Evolutionary conservation across 2,797 vertebrate species (phyloP).

Genomic region (Lacerta agilis): DNA sequence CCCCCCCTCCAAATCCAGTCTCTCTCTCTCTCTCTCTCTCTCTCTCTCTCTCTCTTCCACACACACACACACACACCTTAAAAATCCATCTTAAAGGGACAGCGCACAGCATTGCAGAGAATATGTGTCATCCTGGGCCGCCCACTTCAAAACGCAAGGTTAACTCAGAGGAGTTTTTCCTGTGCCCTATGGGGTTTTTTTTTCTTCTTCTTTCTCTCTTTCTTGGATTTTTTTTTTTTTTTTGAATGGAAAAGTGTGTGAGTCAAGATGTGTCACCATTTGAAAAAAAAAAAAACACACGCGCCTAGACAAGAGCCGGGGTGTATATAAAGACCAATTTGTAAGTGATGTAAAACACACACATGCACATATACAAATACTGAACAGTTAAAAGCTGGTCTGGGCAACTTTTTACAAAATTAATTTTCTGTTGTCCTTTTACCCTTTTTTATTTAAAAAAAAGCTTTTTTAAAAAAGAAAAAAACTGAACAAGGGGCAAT

Average conservation of each 20-base stretch:
- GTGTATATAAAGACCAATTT: constrained; percentile 52
- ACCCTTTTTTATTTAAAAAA: not conserved
- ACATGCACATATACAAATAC: constrained; percentile 40
- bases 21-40: constrained; percentile 23
- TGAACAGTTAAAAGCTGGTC: constrained; percentile 41
- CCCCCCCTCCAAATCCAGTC: constrained; percentile 3
- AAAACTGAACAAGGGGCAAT: not conserved
- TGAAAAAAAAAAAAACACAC: constrained; percentile 51
- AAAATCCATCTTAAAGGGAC: constrained; percentile 55
- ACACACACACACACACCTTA: not conserved
- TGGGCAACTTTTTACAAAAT: constrained; percentile 22
- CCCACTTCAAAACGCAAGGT: constrained; percentile 55
- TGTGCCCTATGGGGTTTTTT: constrained; percentile 10
- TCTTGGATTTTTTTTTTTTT: constrained; percentile 45
- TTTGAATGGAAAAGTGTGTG: constrained; percentile 67
- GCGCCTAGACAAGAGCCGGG: constrained; percentile 41
- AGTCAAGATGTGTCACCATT: constrained; percentile 68
- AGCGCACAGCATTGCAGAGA: constrained; percentile 46
- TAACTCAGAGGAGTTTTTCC: constrained; percentile 52
- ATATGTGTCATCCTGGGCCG: constrained; percentile 61
- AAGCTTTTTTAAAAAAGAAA: not conserved
- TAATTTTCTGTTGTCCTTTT: constrained; percentile 5
- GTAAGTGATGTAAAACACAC: constrained; percentile 47
- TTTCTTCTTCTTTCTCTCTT: constrained; percentile 14
- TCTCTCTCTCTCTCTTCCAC: not conserved